These are phyloP conservation scores for Tipula unca DNA, from an alignment of 2,888 invertebrate species.

Conservation along the genomic window DNA sequence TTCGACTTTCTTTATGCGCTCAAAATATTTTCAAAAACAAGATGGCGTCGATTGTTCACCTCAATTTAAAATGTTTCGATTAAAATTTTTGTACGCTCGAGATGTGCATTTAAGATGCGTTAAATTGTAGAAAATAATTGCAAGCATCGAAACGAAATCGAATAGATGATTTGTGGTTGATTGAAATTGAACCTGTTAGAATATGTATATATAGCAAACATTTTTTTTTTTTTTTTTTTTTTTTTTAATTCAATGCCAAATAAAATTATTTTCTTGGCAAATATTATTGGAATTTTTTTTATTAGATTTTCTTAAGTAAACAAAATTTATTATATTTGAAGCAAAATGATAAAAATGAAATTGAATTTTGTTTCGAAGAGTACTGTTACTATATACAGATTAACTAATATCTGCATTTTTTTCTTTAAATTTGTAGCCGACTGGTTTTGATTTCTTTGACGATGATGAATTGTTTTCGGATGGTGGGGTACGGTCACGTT, in stretches of 20 bases:
- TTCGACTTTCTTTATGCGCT: not conserved
- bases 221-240: not conserved
- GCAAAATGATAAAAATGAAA: not conserved
- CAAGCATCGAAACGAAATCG: not conserved
- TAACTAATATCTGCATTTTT: slow-evolving; percentile 9
- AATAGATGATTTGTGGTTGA: not conserved
- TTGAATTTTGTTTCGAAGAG: not conserved
- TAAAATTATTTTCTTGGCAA: not conserved
- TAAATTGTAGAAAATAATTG: not conserved
- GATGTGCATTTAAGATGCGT: not conserved
- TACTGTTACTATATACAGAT: not conserved
- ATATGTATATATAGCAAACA: not conserved
- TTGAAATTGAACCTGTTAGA: not conserved
- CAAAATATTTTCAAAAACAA: not conserved
- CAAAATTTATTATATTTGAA: not conserved
- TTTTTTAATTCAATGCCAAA: not conserved
- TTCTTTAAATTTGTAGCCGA: slow-evolving; percentile 30
- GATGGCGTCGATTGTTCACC: not conserved
- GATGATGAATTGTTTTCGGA: slow-evolving; percentile 36
- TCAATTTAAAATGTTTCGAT: not conserved
- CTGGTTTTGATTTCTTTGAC: slow-evolving; percentile 36
- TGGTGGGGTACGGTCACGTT: slow-evolving; percentile 37
- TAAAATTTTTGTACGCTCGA: not conserved
- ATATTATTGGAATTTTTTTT: not conserved
- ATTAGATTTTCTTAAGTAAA: slow-evolving; percentile 14